phyloP scores from a whole-genome alignment of 2,113 vertebrate species.

The Ageneiosus marmoratus region DNA sequence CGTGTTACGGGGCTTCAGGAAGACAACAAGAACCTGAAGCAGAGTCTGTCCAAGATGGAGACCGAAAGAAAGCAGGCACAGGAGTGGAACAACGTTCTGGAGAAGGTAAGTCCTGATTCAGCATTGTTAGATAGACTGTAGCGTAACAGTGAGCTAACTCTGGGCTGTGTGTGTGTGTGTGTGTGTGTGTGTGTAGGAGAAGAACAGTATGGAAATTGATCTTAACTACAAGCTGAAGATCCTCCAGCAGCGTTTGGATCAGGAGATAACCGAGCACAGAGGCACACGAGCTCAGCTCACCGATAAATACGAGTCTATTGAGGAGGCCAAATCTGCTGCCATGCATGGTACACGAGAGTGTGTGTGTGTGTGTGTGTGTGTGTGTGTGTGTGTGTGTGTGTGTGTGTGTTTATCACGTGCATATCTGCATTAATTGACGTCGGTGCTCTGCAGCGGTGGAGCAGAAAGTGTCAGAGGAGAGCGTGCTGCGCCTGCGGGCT shows the following conservation, averaged over 20 bases:
- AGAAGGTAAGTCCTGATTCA: slow-evolving; percentile 79
- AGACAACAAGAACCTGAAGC: slow-evolving; percentile 88
- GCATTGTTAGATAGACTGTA: background rate
- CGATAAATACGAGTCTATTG: slow-evolving; percentile 95
- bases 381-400: background rate
- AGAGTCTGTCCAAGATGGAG: slow-evolving; percentile 87
- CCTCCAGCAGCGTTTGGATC: slow-evolving; percentile 91
- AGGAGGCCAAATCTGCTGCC: slow-evolving; percentile 93
- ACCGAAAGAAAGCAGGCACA: slow-evolving; percentile 89
- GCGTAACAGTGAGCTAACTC: background rate
- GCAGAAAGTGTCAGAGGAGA: slow-evolving; percentile 93
- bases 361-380: background rate
- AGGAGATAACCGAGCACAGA: slow-evolving; percentile 91
- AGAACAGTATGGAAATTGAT: slow-evolving; percentile 96
- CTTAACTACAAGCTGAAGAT: slow-evolving; percentile 96
- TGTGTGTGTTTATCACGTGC: background rate
- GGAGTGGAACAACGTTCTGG: slow-evolving; percentile 89
- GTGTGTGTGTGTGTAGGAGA: slow-evolving; percentile 79
- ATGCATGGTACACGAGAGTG: slow-evolving; percentile 81
- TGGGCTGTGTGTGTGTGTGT: slow-evolving; percentile 9
- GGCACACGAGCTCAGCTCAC: slow-evolving; percentile 90
- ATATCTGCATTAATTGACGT: no score
- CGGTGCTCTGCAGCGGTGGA: slow-evolving; percentile 81
- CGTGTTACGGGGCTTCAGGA: slow-evolving; percentile 89
- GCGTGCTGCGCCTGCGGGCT: slow-evolving; percentile 85